phyloP scores from a whole-genome alignment of 2,113 vertebrate genomes.

The Heptranchias perlo region DNA sequence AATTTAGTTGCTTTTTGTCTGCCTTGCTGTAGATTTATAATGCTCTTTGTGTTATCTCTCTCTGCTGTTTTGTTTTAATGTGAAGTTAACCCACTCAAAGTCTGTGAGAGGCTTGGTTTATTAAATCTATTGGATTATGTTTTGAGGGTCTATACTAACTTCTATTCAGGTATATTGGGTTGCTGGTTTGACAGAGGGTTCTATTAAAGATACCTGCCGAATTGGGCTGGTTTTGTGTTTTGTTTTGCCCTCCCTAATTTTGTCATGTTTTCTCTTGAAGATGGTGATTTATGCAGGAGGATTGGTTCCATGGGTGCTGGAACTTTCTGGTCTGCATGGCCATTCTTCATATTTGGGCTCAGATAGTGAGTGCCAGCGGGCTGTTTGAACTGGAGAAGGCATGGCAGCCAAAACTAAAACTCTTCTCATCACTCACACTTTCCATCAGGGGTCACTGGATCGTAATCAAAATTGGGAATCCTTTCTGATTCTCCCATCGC shows the following conservation, averaged over 20 bases:
- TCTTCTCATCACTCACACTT: neutral
- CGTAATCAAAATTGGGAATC: neutral
- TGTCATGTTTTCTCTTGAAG: neutral
- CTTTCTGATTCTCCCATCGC: neutral
- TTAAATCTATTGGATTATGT: neutral
- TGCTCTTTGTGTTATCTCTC: neutral
- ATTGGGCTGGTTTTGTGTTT: neutral
- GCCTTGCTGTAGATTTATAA: neutral
- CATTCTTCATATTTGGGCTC: neutral
- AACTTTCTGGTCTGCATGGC: neutral
- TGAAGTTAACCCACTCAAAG: neutral
- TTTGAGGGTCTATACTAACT: neutral
- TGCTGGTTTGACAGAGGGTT: neutral
- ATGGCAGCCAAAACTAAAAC: neutral
- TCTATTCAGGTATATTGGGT: neutral
- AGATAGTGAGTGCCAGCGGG: neutral
- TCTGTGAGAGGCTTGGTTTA: neutral
- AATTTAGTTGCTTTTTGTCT: neutral
- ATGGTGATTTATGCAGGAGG: neutral
- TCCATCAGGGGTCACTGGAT: neutral
- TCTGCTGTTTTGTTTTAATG: neutral
- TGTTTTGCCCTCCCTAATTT: neutral
- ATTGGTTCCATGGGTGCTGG: neutral
- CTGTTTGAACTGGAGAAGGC: neutral
- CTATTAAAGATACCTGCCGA: neutral